These are phyloP conservation scores for Drosophila carrolli DNA, from an alignment of 1,140 invertebrate species.

Conservation along the genomic window DNA sequence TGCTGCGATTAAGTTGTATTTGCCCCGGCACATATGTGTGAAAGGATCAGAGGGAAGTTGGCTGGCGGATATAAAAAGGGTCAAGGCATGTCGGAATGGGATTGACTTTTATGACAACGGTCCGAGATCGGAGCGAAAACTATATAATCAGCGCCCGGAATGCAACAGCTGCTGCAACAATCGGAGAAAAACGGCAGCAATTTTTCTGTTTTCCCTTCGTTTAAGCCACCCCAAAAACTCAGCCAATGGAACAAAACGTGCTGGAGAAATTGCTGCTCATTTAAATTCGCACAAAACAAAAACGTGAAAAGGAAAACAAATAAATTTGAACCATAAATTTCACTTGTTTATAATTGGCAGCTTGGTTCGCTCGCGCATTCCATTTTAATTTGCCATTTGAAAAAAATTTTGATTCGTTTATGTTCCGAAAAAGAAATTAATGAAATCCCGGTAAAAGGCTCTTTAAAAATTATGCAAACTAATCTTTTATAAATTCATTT, in stretches of 20 bases:
- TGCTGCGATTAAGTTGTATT: constrained; percentile 74
- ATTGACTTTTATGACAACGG: constrained; percentile 78
- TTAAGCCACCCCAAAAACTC: constrained; percentile 1
- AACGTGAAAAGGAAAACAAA: constrained; percentile 26
- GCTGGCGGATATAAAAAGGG: constrained; percentile 56
- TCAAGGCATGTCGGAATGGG: constrained; percentile 52
- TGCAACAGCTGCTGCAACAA: constrained; percentile 78
- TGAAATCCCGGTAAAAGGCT: neutral
- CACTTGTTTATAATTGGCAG: constrained; percentile 51
- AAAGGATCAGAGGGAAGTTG: constrained; percentile 29
- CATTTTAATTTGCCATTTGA: constrained; percentile 38
- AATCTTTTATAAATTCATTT: neutral
- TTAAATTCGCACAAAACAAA: constrained; percentile 37
- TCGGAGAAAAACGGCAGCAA: constrained; percentile 49
- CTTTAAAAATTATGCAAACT: too few species aligned
- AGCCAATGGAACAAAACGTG: constrained; percentile 39
- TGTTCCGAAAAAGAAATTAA: constrained; percentile 10
- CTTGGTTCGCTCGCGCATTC: constrained; percentile 27
- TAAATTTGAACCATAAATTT: constrained; percentile 53
- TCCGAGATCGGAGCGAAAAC: constrained; percentile 50
- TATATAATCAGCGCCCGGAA: constrained; percentile 73
- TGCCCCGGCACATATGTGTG: constrained; percentile 55
- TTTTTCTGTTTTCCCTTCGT: constrained; percentile 35
- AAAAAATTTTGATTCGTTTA: constrained; percentile 20
- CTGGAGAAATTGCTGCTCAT: constrained; percentile 23